phyloP scores from a whole-genome alignment of 2,888 invertebrate species.

The Hypomecis atomaria region DNA sequence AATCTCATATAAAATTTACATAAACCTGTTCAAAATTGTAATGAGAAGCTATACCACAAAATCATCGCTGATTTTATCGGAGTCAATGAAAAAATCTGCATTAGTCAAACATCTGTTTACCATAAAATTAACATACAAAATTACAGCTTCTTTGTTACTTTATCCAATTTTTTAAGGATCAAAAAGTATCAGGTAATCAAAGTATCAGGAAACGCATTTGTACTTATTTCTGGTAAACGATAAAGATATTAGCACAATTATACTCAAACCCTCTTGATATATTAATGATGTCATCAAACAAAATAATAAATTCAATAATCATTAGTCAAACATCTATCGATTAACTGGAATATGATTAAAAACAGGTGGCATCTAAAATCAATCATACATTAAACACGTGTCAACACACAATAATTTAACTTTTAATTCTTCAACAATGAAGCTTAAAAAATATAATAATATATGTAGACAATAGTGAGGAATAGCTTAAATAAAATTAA shows the following conservation, averaged over 20 bases:
- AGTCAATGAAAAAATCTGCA: slow-evolving; percentile 28
- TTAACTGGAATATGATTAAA: slow-evolving; percentile 40
- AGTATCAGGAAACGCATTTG: slow-evolving; percentile 14
- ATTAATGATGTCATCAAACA: slow-evolving; percentile 51
- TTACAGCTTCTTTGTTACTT: slow-evolving; percentile 9
- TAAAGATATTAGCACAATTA: neutral
- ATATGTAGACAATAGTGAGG: too few relatives aligned
- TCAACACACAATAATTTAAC: slow-evolving; percentile 36
- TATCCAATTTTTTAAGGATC: neutral
- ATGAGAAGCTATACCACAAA: neutral
- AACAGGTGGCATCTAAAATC: slow-evolving; percentile 32
- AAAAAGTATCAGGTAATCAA: neutral
- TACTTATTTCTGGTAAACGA: neutral
- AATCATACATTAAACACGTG: slow-evolving; percentile 34
- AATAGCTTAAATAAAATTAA: too few relatives aligned
- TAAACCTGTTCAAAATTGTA: slow-evolving; percentile 27
- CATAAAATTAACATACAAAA: slow-evolving; percentile 30
- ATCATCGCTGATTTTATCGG: slow-evolving; percentile 24
- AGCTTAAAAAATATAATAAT: too few relatives aligned
- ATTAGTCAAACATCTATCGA: slow-evolving; percentile 43
- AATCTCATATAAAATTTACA: slow-evolving; percentile 33
- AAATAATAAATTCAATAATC: slow-evolving; percentile 41
- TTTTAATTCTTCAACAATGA: slow-evolving; percentile 22
- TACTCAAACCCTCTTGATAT: slow-evolving; percentile 16
- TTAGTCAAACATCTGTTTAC: slow-evolving; percentile 12